Evolutionary conservation across 2,797 vertebrate species (phyloP).

Genomic region (Schizopygopsis malacanthus): DNA sequence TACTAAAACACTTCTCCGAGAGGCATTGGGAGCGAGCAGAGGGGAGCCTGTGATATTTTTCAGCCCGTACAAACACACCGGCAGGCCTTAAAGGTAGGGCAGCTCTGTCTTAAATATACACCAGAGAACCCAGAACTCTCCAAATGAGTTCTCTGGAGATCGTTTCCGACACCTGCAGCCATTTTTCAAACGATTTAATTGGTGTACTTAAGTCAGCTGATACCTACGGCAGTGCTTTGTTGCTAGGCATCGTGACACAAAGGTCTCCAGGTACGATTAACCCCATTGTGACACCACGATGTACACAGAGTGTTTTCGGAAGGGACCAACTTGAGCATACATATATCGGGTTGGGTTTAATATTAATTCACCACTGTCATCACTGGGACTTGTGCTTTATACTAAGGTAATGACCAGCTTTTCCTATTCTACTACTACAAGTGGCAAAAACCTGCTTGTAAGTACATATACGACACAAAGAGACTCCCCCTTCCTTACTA

Average conservation of each 20-base stretch:
- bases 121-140: constrained; percentile 54
- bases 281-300: constrained; percentile 45
- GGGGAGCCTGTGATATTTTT: constrained; percentile 54
- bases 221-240: constrained; percentile 51
- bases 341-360: not conserved
- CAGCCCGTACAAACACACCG: constrained; percentile 50
- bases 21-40: constrained; percentile 23
- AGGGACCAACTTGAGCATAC: constrained; percentile 18
- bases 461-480: constrained; percentile 29
- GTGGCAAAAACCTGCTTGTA: constrained; percentile 20
- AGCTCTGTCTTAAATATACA: constrained; percentile 62
- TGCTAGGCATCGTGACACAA: constrained; percentile 56
- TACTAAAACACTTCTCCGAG: constrained; percentile 9
- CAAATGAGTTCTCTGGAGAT: constrained; percentile 68
- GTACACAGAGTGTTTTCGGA: constrained; percentile 41
- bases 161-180: constrained; percentile 62
- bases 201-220: constrained; percentile 66
- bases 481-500: constrained; percentile 19
- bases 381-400: constrained; percentile 26
- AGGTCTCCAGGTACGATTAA: constrained; percentile 63
- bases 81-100: constrained; percentile 49
- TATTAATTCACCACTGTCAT: constrained; percentile 34
- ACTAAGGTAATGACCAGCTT: not conserved
- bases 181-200: constrained; percentile 72
- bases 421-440: constrained; percentile 15